Percentiles rank a stretch among this genome's conserved stretches.
These are phyloP conservation scores for Rachycentron canadum DNA, from an alignment of 2,797 vertebrate species.

Conservation along the genomic window DNA sequence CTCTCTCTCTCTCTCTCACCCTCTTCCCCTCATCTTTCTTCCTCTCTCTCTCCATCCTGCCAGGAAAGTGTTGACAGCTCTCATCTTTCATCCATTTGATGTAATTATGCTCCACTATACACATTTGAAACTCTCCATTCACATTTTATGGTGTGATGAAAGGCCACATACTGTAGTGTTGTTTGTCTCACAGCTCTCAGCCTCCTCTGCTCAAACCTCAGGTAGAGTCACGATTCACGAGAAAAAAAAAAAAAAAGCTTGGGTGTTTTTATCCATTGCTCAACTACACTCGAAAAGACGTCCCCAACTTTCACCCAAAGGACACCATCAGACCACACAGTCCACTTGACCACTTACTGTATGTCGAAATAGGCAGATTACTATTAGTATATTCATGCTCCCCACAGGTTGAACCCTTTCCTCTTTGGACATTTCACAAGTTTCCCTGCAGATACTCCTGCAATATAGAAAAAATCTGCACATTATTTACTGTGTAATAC, in stretches of 20 bases:
- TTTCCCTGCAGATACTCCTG: too few species aligned
- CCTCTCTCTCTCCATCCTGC: slow-evolving; percentile 53
- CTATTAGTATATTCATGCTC: background rate
- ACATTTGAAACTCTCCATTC: slow-evolving; percentile 58
- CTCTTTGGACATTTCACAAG: background rate
- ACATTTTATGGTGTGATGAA: slow-evolving; percentile 51
- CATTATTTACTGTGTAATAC: too few species aligned
- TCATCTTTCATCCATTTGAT: slow-evolving; percentile 69
- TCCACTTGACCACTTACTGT: background rate
- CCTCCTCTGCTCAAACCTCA: slow-evolving; percentile 17
- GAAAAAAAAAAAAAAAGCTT: background rate
- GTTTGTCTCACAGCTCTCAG: slow-evolving; percentile 23
- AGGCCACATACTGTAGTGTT: slow-evolving; percentile 23
- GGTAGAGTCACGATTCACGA: background rate
- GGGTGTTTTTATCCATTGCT: background rate
- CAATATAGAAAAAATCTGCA: too few species aligned
- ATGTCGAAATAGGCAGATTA: background rate
- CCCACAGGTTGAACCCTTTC: background rate
- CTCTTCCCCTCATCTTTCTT: background rate
- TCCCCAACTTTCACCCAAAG: background rate
- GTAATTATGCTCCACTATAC: slow-evolving; percentile 54
- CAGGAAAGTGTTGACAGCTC: slow-evolving; percentile 66
- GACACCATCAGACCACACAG: background rate
- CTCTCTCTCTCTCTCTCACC: slow-evolving; percentile 1
- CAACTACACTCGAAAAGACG: background rate